These are phyloP conservation scores for Nettapus auritus DNA, from an alignment of 2,113 vertebrate genomes.

Conservation along the genomic window DNA sequence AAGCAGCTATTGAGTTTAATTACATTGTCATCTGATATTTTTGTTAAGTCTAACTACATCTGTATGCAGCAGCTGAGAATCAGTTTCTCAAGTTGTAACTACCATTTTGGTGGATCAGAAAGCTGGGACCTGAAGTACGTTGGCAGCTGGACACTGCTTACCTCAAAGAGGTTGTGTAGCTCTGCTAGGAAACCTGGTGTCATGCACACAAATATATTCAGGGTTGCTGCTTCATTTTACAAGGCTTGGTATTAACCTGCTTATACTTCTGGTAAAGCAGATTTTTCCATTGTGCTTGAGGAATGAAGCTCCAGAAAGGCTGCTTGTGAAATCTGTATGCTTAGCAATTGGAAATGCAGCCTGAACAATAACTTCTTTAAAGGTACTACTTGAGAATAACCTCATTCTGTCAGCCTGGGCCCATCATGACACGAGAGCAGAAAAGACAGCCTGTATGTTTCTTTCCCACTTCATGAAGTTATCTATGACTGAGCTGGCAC, in stretches of 20 bases:
- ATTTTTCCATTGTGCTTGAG: background rate
- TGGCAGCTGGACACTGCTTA: background rate
- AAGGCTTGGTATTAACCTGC: background rate
- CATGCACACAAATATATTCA: background rate
- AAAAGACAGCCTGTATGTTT: background rate
- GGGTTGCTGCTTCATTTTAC: background rate
- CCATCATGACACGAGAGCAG: background rate
- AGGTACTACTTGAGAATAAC: background rate
- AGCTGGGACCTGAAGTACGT: background rate
- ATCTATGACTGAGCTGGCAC: background rate
- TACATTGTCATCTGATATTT: background rate
- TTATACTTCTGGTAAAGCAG: background rate
- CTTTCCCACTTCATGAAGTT: background rate
- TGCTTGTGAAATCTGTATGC: background rate
- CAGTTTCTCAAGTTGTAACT: background rate
- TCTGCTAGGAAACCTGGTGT: background rate
- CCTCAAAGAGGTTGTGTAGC: background rate
- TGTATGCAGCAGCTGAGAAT: background rate
- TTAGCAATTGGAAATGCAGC: background rate
- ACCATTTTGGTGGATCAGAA: background rate
- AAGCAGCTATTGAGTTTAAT: background rate
- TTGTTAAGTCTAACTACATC: background rate
- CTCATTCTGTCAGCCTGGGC: slow-evolving; percentile 19
- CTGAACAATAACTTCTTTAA: background rate
- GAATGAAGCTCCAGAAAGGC: background rate